Conservation (phyloP, 1,140 invertebrate species). For the Zeugodacus cucurbitae region DNA sequence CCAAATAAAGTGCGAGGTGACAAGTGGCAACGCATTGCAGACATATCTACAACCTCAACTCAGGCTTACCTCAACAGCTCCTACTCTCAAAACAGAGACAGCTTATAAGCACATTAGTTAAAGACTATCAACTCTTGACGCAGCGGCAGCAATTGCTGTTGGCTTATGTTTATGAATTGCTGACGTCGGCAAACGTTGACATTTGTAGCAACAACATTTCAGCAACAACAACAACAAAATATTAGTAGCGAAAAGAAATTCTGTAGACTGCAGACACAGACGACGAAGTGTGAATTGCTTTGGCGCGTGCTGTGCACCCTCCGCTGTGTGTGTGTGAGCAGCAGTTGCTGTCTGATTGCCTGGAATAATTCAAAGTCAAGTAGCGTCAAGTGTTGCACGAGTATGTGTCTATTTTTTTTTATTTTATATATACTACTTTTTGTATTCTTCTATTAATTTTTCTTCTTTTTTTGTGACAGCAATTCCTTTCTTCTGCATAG, state of each 20-base stretch:
- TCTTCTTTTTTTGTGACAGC: neutral
- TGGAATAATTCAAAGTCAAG: slow-evolving; percentile 41
- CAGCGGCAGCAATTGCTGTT: neutral
- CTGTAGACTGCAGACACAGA: neutral
- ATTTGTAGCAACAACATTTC: slow-evolving; percentile 40
- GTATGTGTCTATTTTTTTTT: neutral
- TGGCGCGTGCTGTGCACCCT: slow-evolving; percentile 21
- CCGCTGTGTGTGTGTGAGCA: neutral
- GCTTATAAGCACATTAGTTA: slow-evolving; percentile 36
- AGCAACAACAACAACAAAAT: neutral
- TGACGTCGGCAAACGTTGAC: slow-evolving; percentile 48
- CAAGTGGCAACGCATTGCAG: neutral
- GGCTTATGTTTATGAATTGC: slow-evolving; percentile 58
- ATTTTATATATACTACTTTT: neutral
- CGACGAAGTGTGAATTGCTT: slow-evolving; percentile 40
- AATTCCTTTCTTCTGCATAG: neutral
- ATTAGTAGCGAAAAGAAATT: neutral
- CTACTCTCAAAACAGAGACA: neutral
- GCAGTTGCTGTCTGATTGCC: slow-evolving; percentile 40
- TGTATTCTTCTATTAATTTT: neutral
- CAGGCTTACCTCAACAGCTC: too few species aligned
- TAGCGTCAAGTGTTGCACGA: slow-evolving; percentile 32
- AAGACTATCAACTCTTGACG: slow-evolving; percentile 25
- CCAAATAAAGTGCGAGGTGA: neutral
- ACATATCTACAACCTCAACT: neutral